Percentiles rank a stretch among this genome's conserved stretches.
Evolutionary conservation across 2,797 vertebrate species (phyloP).

Genomic region (Acipenser ruthenus): DNA sequence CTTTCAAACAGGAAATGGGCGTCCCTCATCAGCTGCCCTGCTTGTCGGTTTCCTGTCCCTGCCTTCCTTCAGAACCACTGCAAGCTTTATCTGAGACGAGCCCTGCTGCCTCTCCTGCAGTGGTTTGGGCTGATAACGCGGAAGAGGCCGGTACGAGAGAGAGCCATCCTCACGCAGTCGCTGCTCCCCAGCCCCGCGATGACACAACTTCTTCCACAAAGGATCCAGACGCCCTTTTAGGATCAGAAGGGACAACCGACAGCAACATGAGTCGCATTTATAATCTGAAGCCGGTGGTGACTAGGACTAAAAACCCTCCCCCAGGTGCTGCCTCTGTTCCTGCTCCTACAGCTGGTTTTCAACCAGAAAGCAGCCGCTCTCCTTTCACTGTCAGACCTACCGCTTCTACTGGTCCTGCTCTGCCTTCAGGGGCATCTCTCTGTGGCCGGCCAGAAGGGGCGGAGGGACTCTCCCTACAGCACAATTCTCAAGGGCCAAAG

Average conservation of each 20-base stretch:
- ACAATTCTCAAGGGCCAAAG: too few relatives aligned
- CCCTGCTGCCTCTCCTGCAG: constrained; percentile 26
- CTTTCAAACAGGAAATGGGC: too few relatives aligned
- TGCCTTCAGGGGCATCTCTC: constrained; percentile 21
- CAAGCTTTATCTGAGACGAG: too few relatives aligned
- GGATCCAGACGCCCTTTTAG: too few relatives aligned
- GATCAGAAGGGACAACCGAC: too few relatives aligned
- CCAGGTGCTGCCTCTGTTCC: constrained; percentile 20
- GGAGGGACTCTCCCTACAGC: background rate
- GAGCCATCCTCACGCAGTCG: constrained; percentile 31
- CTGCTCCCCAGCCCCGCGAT: constrained; percentile 11
- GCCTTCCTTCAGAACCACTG: constrained; percentile 8
- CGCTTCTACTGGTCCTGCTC: constrained; percentile 23
- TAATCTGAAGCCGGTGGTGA: constrained; percentile 50
- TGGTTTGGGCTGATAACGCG: background rate
- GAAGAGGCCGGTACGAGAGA: background rate
- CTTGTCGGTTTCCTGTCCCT: constrained; percentile 20
- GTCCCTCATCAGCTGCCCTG: too few relatives aligned
- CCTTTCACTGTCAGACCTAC: constrained; percentile 32
- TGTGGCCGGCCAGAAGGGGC: too few relatives aligned
- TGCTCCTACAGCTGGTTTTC: constrained; percentile 25
- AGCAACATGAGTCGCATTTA: constrained; percentile 61
- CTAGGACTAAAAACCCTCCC: constrained; percentile 27
- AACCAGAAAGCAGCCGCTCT: constrained; percentile 25
- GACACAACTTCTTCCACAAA: constrained; percentile 14